These are phyloP conservation scores for Silurus meridionalis DNA, from an alignment of 2,113 vertebrate species.

Conservation along the genomic window DNA sequence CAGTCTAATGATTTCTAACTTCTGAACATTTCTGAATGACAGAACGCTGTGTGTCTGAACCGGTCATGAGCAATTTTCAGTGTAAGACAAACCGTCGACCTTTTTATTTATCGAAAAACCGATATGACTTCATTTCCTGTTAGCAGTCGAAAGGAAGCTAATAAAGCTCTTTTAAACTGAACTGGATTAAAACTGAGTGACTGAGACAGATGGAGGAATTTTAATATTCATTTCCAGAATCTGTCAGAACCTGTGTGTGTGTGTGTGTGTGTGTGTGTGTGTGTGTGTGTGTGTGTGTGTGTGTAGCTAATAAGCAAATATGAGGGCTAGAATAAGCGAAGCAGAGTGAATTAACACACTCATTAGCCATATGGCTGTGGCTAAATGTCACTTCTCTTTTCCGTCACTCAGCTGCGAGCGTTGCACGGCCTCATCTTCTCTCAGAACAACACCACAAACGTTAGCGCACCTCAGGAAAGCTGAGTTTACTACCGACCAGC, in stretches of 20 bases:
- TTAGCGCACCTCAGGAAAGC: neutral
- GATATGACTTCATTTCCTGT: conserved; percentile 8
- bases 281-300: neutral
- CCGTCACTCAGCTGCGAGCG: neutral
- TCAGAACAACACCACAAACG: neutral
- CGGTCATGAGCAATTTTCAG: too few relatives aligned
- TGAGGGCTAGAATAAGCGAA: conserved; percentile 14
- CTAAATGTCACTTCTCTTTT: conserved; percentile 11
- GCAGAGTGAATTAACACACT: conserved; percentile 29
- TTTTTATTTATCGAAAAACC: conserved; percentile 10
- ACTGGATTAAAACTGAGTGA: neutral
- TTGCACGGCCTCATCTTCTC: neutral
- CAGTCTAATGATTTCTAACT: neutral
- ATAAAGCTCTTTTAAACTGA: neutral
- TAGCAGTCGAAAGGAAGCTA: neutral
- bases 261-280: neutral
- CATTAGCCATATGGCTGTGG: conserved; percentile 33
- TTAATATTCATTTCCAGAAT: conserved; percentile 34
- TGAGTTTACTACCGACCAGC: neutral
- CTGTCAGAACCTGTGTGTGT: conserved; percentile 11
- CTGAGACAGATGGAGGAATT: conserved; percentile 30
- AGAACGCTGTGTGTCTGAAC: neutral
- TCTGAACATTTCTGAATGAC: too few relatives aligned
- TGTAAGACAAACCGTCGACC: neutral
- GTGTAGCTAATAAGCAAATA: conserved; percentile 22